Percentiles rank a stretch among this genome's conserved stretches.
These are phyloP conservation scores for Synchiropus splendidus DNA, from an alignment of 2,113 vertebrate genomes.

Conservation along the genomic window DNA sequence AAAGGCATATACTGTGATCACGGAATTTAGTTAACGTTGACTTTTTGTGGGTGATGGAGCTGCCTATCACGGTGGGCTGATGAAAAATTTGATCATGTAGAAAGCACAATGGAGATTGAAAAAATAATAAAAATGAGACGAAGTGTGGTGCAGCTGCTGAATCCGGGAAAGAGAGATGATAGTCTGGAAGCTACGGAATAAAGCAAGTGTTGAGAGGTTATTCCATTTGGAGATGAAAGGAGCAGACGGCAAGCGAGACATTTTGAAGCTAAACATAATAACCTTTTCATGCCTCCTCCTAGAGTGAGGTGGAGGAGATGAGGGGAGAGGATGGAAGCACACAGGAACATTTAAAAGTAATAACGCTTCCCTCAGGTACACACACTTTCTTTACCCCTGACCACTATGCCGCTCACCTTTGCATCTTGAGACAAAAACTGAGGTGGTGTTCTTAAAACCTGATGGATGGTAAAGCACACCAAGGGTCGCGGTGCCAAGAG, in stretches of 20 bases:
- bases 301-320: constrained; percentile 28
- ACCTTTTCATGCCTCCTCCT: constrained; percentile 60
- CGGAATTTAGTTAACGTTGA: no score
- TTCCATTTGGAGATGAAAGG: constrained; percentile 62
- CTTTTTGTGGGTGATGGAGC: no score
- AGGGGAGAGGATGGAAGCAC: constrained; percentile 7
- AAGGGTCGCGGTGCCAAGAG: no score
- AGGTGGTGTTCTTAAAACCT: constrained; percentile 5
- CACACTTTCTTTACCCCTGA: constrained; percentile 9
- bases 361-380: constrained; percentile 53
- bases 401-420: background rate
- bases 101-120: background rate
- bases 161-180: constrained; percentile 20
- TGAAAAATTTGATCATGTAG: background rate
- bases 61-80: no score
- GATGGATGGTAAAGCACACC: background rate
- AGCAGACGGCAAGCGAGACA: constrained; percentile 39
- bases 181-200: constrained; percentile 23
- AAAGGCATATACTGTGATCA: no score
- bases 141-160: constrained; percentile 27
- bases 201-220: constrained; percentile 40
- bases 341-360: constrained; percentile 60
- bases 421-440: constrained; percentile 28
- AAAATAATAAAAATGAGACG: constrained; percentile 1
- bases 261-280: constrained; percentile 65